Evolutionary conservation across 1,140 invertebrate species (phyloP).

Genomic region (Ooceraea biroi): DNA sequence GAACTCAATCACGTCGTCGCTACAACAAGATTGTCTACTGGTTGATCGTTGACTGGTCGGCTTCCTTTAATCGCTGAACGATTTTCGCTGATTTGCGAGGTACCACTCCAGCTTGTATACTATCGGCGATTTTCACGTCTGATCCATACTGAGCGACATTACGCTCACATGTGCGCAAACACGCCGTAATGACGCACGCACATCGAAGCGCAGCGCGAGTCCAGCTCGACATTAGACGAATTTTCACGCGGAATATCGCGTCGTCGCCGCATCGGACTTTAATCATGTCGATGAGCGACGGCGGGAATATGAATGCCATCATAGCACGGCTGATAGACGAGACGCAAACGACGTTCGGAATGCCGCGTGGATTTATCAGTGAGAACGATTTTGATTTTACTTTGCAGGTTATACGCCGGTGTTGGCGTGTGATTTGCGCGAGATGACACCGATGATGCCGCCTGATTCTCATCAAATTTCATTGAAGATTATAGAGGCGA

Average conservation of each 20-base stretch:
- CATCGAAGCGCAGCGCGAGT: constrained; percentile 28
- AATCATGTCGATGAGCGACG: neutral
- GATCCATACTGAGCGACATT: constrained; percentile 48
- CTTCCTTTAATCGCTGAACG: constrained; percentile 60
- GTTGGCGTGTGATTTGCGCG: neutral
- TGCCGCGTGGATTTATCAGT: no score
- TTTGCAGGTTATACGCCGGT: neutral
- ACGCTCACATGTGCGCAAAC: constrained; percentile 13
- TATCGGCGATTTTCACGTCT: constrained; percentile 20
- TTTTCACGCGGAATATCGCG: constrained; percentile 3
- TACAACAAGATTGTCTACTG: constrained; percentile 29
- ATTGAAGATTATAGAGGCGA: constrained; percentile 83
- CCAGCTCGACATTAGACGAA: neutral
- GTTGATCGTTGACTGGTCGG: constrained; percentile 67
- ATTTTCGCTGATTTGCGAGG: constrained; percentile 76
- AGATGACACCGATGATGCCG: constrained; percentile 74
- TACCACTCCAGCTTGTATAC: neutral
- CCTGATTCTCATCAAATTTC: constrained; percentile 83
- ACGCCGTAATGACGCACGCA: constrained; percentile 7
- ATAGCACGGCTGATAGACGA: neutral
- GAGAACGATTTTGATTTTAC: neutral
- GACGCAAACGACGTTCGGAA: neutral
- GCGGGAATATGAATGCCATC: constrained; percentile 31
- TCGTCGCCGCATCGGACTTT: constrained; percentile 15
- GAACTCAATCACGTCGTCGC: constrained; percentile 31